A percentile compares a stretch with the other conserved stretches of the same genome.
phyloP scores from a whole-genome alignment of 2,888 invertebrate genomes.

The Iselma pallidipennis region DNA sequence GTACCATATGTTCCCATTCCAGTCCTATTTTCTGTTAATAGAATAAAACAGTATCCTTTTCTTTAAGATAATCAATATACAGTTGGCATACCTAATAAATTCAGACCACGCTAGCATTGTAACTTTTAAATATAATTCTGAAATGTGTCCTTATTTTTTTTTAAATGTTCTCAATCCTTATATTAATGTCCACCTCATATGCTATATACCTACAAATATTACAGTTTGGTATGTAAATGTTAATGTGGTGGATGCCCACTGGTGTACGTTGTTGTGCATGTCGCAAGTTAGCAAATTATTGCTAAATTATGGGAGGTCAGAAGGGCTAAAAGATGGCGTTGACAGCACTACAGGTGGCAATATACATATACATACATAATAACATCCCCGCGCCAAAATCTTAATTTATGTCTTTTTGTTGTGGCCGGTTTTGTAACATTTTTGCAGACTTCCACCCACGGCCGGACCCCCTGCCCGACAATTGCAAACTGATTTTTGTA shows the following conservation, averaged over 20 bases:
- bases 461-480: background rate
- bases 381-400: conserved; percentile 28
- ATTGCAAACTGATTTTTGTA: no score
- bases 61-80: conserved; percentile 2
- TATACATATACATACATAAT: conserved; percentile 5
- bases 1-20: no score
- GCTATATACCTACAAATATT: conserved; percentile 25
- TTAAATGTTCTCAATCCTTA: conserved; percentile 19
- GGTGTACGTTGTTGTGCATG: conserved; percentile 33
- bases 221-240: conserved; percentile 27
- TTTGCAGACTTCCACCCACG: background rate
- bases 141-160: conserved; percentile 23
- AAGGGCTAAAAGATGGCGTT: conserved; percentile 31
- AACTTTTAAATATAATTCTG: conserved; percentile 25
- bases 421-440: background rate
- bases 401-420: conserved; percentile 27
- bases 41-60: no score
- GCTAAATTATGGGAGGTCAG: conserved; percentile 36
- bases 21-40: no score
- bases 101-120: conserved; percentile 9
- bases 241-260: conserved; percentile 22
- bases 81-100: background rate
- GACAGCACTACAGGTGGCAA: conserved; percentile 36
- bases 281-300: conserved; percentile 35
- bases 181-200: conserved; percentile 27